Conservation (phyloP, 2,797 vertebrate genomes). For the Apodemus agrarius region DNA sequence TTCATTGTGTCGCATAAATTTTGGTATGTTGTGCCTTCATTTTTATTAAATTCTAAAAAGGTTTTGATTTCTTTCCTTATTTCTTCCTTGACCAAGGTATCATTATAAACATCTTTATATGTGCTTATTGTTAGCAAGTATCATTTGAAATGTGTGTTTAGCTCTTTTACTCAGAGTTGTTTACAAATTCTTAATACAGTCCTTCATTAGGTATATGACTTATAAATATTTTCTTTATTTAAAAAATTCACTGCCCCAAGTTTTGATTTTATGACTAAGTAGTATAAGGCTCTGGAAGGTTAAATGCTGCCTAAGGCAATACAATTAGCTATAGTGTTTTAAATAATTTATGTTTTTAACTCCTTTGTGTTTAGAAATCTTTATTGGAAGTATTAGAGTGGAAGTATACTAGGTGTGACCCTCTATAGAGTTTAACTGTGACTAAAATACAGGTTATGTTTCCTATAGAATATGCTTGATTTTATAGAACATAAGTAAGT, state of each 20-base stretch:
- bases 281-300: neutral
- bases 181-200: constrained; percentile 28
- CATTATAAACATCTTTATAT: neutral
- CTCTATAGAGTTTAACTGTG: constrained; percentile 57
- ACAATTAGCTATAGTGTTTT: neutral
- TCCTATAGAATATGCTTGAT: constrained; percentile 62
- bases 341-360: constrained; percentile 40
- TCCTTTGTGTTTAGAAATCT: constrained; percentile 8
- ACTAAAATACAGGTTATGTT: constrained; percentile 26
- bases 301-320: constrained; percentile 10
- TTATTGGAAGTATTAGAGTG: constrained; percentile 15
- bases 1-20: too few relatives aligned
- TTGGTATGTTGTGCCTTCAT: too few relatives aligned
- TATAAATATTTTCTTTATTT: constrained; percentile 18
- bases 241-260: neutral
- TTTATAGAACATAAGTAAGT: constrained; percentile 27
- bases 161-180: constrained; percentile 18
- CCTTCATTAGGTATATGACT: constrained; percentile 32
- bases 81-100: too few relatives aligned
- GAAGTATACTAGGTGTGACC: neutral
- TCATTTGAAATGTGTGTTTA: constrained; percentile 49
- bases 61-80: too few relatives aligned
- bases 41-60: too few relatives aligned
- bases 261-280: constrained; percentile 46
- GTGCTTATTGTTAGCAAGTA: constrained; percentile 3